These are phyloP conservation scores for Eupithecia vulgata DNA, from an alignment of 2,888 invertebrate species.

Conservation along the genomic window DNA sequence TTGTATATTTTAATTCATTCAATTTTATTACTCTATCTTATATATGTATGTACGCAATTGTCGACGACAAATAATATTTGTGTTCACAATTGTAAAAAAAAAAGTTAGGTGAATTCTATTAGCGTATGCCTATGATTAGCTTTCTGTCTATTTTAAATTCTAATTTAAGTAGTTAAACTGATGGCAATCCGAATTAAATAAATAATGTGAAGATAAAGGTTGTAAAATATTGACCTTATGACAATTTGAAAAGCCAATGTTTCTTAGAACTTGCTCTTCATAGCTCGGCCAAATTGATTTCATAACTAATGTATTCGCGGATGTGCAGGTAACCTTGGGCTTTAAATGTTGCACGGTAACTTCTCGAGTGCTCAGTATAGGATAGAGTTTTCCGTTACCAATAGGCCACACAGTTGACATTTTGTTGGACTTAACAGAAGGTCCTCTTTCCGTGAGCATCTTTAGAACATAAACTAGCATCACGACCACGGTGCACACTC, in stretches of 20 bases:
- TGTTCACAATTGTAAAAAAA: no score
- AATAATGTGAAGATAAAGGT: no score
- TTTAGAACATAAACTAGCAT: constrained; percentile 5
- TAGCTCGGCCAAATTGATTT: not conserved
- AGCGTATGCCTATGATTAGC: no score
- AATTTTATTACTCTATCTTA: no score
- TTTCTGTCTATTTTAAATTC: no score
- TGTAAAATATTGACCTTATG: not conserved
- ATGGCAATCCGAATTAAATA: no score
- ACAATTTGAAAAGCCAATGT: constrained; percentile 12
- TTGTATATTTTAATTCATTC: no score
- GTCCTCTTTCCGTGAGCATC: constrained; percentile 1
- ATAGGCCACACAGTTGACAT: not conserved
- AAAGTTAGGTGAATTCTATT: no score
- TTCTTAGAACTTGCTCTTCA: constrained; percentile 10
- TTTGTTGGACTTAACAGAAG: not conserved
- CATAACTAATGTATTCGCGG: not conserved
- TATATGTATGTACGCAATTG: no score
- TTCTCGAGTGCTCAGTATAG: not conserved
- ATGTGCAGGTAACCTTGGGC: not conserved
- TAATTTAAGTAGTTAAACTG: no score
- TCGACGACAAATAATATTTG: no score
- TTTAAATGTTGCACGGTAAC: not conserved
- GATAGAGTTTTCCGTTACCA: not conserved
- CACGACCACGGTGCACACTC: constrained; percentile 8